phyloP scores from a whole-genome alignment of 2,888 invertebrate species.

The Aporophyla nigra region DNA sequence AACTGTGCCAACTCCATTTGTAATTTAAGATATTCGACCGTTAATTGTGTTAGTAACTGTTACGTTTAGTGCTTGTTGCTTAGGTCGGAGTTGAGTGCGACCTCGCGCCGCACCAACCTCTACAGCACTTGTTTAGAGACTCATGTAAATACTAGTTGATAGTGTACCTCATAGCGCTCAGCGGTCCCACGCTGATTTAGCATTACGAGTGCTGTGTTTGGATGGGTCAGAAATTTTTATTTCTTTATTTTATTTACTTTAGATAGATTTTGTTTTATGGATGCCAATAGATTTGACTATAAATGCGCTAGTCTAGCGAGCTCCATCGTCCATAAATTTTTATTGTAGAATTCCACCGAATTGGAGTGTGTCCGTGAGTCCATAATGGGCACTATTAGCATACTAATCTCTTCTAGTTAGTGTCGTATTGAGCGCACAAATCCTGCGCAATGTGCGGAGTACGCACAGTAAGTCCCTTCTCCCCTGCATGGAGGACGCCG shows the following conservation, averaged over 20 bases:
- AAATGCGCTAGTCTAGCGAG: conserved; percentile 87
- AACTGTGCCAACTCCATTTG: conserved; percentile 86
- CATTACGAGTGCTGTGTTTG: conserved; percentile 86
- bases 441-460: conserved; percentile 77
- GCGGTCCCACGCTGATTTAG: conserved; percentile 78
- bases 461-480: conserved; percentile 84
- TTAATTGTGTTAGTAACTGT: conserved; percentile 87
- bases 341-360: conserved; percentile 85
- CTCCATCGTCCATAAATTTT: conserved; percentile 87
- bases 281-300: conserved; percentile 85
- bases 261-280: conserved; percentile 84
- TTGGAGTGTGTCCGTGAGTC: conserved; percentile 81
- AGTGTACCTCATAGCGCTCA: conserved; percentile 81
- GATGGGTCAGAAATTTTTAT: conserved; percentile 88
- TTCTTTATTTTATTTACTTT: conserved; percentile 76
- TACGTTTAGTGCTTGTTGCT: conserved; percentile 88
- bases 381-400: conserved; percentile 85
- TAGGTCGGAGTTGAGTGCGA: conserved; percentile 79
- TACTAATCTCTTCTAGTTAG: conserved; percentile 89
- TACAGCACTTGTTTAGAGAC: conserved; percentile 77
- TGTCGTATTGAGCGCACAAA: conserved; percentile 81
- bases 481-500: conserved; percentile 75
- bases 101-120: conserved; percentile 75
- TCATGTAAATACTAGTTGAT: conserved; percentile 83
- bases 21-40: conserved; percentile 88